These are phyloP conservation scores for Rhaphigaster nebulosa DNA, from an alignment of 2,888 invertebrate species.

Conservation along the genomic window DNA sequence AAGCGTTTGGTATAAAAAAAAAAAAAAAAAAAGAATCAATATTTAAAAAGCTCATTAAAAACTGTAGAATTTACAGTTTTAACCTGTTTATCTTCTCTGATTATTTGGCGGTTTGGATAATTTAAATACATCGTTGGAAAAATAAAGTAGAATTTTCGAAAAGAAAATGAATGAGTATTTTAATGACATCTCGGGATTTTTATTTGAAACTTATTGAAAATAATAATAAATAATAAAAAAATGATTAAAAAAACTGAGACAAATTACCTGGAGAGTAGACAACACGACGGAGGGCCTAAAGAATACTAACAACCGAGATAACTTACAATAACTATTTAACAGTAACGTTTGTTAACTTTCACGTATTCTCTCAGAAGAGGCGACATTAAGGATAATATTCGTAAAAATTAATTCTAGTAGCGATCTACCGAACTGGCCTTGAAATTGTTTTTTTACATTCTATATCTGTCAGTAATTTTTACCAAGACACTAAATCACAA, in stretches of 20 bases:
- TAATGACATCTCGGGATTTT: no score
- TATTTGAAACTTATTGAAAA: no score
- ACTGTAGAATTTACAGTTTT: no score
- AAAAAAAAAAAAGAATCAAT: no score
- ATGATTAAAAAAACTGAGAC: background rate
- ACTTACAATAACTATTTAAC: background rate
- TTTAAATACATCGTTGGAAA: no score
- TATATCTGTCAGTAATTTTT: background rate
- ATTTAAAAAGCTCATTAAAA: no score
- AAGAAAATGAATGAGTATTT: no score
- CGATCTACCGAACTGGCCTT: background rate
- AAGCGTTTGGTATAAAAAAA: no score
- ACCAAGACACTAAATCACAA: background rate
- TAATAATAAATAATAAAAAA: background rate
- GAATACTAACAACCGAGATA: background rate
- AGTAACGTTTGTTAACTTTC: background rate
- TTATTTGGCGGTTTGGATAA: no score
- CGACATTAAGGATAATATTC: background rate
- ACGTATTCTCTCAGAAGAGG: background rate
- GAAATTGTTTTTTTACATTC: background rate
- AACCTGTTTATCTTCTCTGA: no score
- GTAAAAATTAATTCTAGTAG: background rate
- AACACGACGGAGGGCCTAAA: background rate
- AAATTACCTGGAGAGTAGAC: background rate
- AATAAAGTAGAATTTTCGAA: no score